Evolutionary conservation across 2,113 vertebrate species (phyloP).

Genomic region (Alethe castanea): DNA sequence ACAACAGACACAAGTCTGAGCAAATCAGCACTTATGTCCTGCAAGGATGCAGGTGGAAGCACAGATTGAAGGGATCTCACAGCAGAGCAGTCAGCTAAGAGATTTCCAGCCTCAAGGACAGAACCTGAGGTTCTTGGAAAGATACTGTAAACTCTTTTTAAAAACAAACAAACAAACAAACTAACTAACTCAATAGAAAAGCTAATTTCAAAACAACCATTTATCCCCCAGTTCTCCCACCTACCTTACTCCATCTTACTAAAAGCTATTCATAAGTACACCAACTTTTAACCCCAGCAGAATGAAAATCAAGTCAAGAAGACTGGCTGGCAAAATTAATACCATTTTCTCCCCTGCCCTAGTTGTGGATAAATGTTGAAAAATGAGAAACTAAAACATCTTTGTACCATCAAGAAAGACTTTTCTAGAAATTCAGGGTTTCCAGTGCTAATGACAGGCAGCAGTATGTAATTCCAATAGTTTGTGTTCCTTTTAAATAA

Average conservation of each 20-base stretch:
- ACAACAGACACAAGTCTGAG: neutral
- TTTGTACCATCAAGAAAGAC: neutral
- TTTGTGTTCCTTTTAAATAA: neutral
- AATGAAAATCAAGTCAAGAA: neutral
- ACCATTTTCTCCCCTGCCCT: neutral
- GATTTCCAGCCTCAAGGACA: neutral
- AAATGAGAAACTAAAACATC: neutral
- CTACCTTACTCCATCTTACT: neutral
- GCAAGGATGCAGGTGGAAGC: neutral
- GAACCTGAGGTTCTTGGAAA: neutral
- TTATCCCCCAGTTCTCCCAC: neutral
- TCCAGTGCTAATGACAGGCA: neutral
- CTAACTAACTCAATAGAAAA: neutral
- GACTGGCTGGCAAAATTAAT: neutral
- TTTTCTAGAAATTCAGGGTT: neutral
- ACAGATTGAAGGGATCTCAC: neutral
- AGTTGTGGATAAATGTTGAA: neutral
- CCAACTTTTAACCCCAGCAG: neutral
- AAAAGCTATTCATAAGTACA: neutral
- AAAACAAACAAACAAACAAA: neutral
- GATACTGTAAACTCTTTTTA: neutral
- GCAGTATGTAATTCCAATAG: neutral
- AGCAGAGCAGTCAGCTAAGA: neutral
- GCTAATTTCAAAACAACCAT: neutral
- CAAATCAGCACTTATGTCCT: neutral